Evolutionary conservation across 2,113 vertebrate species (phyloP).

Genomic region (Saguinus imperator): DNA sequence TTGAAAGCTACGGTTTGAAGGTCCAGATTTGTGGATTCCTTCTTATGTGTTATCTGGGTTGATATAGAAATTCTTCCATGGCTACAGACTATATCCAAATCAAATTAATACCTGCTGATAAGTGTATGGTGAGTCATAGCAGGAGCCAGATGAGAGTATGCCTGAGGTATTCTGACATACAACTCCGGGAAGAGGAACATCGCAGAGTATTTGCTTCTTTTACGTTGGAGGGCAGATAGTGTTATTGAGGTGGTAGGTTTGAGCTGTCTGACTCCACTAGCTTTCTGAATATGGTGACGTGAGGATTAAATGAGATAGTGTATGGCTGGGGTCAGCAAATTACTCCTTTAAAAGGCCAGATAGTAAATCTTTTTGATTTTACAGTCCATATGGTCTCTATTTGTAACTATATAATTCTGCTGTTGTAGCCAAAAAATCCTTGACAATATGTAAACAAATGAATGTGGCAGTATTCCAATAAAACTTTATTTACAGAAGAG

Average conservation of each 20-base stretch:
- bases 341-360: neutral
- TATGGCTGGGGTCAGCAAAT: neutral
- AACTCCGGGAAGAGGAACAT: neutral
- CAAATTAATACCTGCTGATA: neutral
- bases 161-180: neutral
- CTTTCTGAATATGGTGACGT: neutral
- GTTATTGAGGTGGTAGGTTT: neutral
- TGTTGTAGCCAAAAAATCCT: neutral
- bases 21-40: neutral
- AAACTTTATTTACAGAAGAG: conserved; percentile 41
- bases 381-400: neutral
- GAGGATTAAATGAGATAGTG: neutral
- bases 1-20: neutral
- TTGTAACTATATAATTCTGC: neutral
- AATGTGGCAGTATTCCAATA: neutral
- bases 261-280: neutral
- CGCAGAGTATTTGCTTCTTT: neutral
- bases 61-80: neutral
- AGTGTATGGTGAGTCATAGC: neutral
- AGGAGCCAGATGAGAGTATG: neutral
- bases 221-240: neutral
- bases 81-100: too few species aligned
- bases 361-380: neutral
- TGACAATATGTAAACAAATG: neutral
- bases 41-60: neutral